Conservation (phyloP, 2,888 invertebrate species). For the Athalia circularis region DNA sequence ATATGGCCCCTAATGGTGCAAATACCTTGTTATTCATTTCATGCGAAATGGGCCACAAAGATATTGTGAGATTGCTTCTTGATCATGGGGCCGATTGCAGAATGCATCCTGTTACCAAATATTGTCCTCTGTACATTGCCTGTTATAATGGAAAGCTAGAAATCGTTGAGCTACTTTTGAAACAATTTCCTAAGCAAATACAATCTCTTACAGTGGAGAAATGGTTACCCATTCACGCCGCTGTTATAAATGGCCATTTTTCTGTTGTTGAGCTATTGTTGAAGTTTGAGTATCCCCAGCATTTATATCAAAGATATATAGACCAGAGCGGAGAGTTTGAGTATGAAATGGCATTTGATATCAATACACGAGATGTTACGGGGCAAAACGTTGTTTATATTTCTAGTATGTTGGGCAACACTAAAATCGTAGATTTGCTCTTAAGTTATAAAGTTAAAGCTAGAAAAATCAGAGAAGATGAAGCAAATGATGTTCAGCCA, state of each 20-base stretch:
- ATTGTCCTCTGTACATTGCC: slow-evolving; percentile 94
- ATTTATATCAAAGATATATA: slow-evolving; percentile 80
- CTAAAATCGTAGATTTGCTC: slow-evolving; percentile 85
- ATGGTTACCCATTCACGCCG: slow-evolving; percentile 95
- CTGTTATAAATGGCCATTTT: slow-evolving; percentile 91
- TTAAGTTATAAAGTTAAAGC: slow-evolving; percentile 83
- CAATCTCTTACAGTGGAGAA: slow-evolving; percentile 92
- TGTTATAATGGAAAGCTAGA: slow-evolving; percentile 89
- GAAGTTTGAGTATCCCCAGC: slow-evolving; percentile 87
- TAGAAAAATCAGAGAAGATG: slow-evolving; percentile 75
- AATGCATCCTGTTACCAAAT: slow-evolving; percentile 92
- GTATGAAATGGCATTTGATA: slow-evolving; percentile 92
- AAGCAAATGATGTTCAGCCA: slow-evolving; percentile 62
- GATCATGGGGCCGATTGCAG: slow-evolving; percentile 91
- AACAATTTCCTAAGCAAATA: slow-evolving; percentile 89
- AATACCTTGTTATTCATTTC: slow-evolving; percentile 93
- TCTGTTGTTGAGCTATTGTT: slow-evolving; percentile 86
- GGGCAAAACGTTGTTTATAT: slow-evolving; percentile 94
- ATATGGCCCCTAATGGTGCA: slow-evolving; percentile 91
- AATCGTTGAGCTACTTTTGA: slow-evolving; percentile 84
- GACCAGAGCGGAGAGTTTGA: slow-evolving; percentile 86
- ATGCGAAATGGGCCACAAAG: slow-evolving; percentile 88
- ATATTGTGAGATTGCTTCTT: slow-evolving; percentile 85
- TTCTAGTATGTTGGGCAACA: slow-evolving; percentile 89
- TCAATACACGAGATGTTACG: slow-evolving; percentile 92